Percentiles rank a stretch among this genome's conserved stretches.
phyloP scores from a whole-genome alignment of 2,888 invertebrate species.

The Sisyra nigra region DNA sequence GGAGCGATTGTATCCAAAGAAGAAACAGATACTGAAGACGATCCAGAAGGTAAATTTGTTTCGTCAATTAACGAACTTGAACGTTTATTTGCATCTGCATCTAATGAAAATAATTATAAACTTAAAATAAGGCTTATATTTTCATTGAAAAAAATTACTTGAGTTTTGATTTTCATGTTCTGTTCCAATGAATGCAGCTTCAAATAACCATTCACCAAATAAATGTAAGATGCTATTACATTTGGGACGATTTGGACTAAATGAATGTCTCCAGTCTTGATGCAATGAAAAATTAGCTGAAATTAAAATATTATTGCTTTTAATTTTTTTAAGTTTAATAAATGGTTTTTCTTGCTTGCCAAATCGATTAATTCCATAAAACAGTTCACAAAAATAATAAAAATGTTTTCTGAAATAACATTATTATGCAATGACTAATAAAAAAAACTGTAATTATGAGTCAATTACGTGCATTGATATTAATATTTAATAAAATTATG shows the following conservation, averaged over 20 bases:
- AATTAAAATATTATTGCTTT: constrained; percentile 13
- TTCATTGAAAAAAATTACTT: background rate
- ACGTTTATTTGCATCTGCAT: constrained; percentile 37
- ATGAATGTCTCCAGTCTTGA: constrained; percentile 28
- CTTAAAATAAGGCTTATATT: background rate
- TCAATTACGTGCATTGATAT: too few relatives aligned
- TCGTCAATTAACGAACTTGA: constrained; percentile 51
- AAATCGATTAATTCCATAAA: constrained; percentile 3
- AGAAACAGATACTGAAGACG: constrained; percentile 45
- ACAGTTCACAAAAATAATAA: background rate
- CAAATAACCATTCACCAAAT: constrained; percentile 94
- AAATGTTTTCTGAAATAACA: too few relatives aligned
- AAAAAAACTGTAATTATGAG: too few relatives aligned
- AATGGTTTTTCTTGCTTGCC: too few relatives aligned
- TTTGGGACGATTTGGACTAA: constrained; percentile 67
- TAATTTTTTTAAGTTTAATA: too few relatives aligned
- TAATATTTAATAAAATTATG: too few relatives aligned
- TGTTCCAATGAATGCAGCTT: constrained; percentile 83
- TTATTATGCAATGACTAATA: too few relatives aligned
- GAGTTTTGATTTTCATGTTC: constrained; percentile 23
- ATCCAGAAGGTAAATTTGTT: constrained; percentile 33
- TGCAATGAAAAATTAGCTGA: constrained; percentile 46
- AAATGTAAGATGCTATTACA: constrained; percentile 91
- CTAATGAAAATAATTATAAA: constrained; percentile 15
- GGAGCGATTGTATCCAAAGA: constrained; percentile 50